Base-by-base conservation (phyloP, 2,888 invertebrate species). In the Drosophila greeni region DNA sequence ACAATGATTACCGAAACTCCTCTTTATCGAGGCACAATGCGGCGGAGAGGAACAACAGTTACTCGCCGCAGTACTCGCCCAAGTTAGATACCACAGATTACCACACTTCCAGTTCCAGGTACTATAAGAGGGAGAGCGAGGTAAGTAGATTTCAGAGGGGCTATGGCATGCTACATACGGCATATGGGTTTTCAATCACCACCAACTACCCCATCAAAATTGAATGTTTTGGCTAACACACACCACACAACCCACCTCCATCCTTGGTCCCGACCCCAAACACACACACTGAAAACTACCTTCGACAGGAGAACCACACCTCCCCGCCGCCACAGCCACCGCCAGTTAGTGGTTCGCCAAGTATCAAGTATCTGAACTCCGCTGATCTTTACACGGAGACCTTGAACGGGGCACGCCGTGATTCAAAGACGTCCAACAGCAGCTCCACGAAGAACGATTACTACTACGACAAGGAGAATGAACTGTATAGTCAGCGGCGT, bases 381-480 rank as follows among this genome's bases (percentile, higher is more conserved):
- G 68, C 83, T 53, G 88, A 89, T 62, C 76, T 87, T 29, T 86
- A 88, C 56, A 86, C 88, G 54, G 84, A 87, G 29, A 62, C 45
- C 20, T 73, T 81, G 5, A 58, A 29, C 24, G 78, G 83, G 3
- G 76, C 73, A 20, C 85, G 88, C 31, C 87, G 87, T 47, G 88
- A 89, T 53, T 84, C 86, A 12, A 87, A 85, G 74, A 66, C 81
- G 5, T 78, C 78, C 9, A 80, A 82, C 53, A 80, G 75, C 68
- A 84, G 85, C 56, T 83, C 85, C 18, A 74, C 82, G 16, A 82
- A 86, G 71, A 85, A 85, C 61, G 89, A 89, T 58, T 89, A 89
- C 69, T 88, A 89, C 75, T 88, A 86, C 64, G 88, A 89, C 75
- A 88, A 89, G 80, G 89, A 89, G 77, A 88, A 88, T 66, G 88